These are phyloP conservation scores for Crotalus viridis DNA, from an alignment of 2,113 vertebrate genomes.

Conservation along the genomic window DNA sequence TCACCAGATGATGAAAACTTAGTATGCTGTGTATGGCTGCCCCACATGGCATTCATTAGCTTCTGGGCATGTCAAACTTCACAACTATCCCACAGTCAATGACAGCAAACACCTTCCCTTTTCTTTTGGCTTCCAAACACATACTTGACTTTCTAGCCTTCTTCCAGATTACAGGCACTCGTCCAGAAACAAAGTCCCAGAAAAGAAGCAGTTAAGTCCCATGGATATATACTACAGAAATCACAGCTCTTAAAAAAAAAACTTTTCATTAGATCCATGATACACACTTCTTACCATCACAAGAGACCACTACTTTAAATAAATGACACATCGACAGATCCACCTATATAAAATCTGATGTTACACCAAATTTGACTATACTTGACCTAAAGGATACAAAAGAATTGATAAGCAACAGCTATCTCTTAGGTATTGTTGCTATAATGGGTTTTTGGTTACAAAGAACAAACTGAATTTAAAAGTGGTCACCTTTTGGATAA, in stretches of 20 bases:
- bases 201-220: slow-evolving; percentile 69
- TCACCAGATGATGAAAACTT: slow-evolving; percentile 88
- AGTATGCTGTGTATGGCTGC: slow-evolving; percentile 73
- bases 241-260: slow-evolving; percentile 66
- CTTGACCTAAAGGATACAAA: slow-evolving; percentile 82
- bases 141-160: slow-evolving; percentile 67
- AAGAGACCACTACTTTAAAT: slow-evolving; percentile 86
- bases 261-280: slow-evolving; percentile 72
- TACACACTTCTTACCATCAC: slow-evolving; percentile 81
- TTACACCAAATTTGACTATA: slow-evolving; percentile 91
- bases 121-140: slow-evolving; percentile 71
- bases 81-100: slow-evolving; percentile 77
- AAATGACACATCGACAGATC: slow-evolving; percentile 95
- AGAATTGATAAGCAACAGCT: slow-evolving; percentile 87
- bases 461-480: slow-evolving; percentile 91
- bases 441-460: slow-evolving; percentile 82
- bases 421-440: slow-evolving; percentile 80
- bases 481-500: slow-evolving; percentile 79
- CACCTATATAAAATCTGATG: slow-evolving; percentile 92
- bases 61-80: slow-evolving; percentile 83
- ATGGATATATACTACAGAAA: slow-evolving; percentile 65
- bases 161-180: slow-evolving; percentile 69
- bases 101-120: slow-evolving; percentile 81
- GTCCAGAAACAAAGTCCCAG: slow-evolving; percentile 77
- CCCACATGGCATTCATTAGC: slow-evolving; percentile 80